These are phyloP conservation scores for Myiopsitta monachus DNA, from an alignment of 2,113 vertebrate genomes.

Conservation along the genomic window DNA sequence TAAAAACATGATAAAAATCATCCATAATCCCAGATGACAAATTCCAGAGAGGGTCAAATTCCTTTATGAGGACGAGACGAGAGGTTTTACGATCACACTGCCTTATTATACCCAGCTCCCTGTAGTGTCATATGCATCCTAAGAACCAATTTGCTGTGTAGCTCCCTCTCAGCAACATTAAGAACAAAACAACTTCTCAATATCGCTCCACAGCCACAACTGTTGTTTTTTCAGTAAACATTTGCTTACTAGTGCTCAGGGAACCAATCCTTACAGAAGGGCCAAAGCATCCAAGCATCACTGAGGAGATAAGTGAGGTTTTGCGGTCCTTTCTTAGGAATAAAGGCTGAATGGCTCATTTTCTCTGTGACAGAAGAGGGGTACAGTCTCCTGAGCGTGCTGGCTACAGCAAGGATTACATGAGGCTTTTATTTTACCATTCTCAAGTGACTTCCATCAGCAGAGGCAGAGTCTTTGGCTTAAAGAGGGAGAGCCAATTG, in stretches of 20 bases:
- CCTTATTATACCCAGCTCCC: conserved; percentile 8
- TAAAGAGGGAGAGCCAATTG: neutral
- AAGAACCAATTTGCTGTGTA: conserved; percentile 34
- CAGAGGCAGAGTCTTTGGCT: neutral
- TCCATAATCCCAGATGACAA: neutral
- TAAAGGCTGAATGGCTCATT: neutral
- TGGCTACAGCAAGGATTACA: neutral
- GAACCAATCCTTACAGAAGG: neutral
- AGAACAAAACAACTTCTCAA: conserved; percentile 37
- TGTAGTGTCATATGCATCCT: conserved; percentile 12
- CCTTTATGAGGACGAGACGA: neutral
- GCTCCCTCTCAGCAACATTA: neutral
- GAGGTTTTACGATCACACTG: conserved; percentile 33
- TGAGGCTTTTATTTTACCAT: neutral
- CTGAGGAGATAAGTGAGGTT: neutral
- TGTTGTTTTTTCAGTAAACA: neutral
- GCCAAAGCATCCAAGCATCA: neutral
- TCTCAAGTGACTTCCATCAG: neutral
- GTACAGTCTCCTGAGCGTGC: fast-evolving
- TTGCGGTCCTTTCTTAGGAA: neutral
- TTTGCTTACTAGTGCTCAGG: neutral
- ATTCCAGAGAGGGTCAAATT: conserved; percentile 33
- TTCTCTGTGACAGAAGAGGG: neutral
- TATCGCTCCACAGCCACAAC: neutral
- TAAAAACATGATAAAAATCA: neutral